Evolutionary conservation across 2,888 invertebrate genomes (phyloP).

Genomic region (Pollenia griseotomentosa): DNA sequence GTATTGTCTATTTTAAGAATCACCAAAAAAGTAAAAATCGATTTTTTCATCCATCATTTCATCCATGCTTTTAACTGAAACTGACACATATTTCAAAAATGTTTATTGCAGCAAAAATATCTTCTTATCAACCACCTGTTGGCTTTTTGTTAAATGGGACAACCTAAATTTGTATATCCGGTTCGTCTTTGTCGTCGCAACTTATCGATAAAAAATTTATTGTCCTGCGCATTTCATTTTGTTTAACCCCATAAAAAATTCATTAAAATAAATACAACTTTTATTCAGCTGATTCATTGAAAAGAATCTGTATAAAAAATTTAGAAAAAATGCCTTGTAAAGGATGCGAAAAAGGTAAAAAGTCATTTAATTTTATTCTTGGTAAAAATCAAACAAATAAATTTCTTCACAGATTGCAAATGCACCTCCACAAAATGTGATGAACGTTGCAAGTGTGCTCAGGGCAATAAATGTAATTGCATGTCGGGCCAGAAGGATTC

Average conservation of each 20-base stretch:
- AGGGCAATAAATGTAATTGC: constrained; percentile 76
- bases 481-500: constrained; percentile 73
- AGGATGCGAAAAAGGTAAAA: constrained; percentile 79
- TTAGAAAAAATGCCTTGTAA: constrained; percentile 78
- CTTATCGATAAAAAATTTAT: constrained; percentile 37
- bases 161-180: neutral
- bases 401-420: constrained; percentile 78
- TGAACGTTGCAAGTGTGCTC: constrained; percentile 80
- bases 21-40: no score
- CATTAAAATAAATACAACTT: constrained; percentile 33
- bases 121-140: no score
- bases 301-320: constrained; percentile 18
- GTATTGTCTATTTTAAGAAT: no score
- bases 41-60: no score
- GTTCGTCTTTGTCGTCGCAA: neutral
- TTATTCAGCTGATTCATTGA: constrained; percentile 42
- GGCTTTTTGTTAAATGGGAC: no score
- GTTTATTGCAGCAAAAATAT: no score
- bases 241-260: neutral
- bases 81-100: no score
- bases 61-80: no score
- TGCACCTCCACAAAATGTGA: constrained; percentile 81
- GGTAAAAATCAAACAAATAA: neutral
- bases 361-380: neutral
- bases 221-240: constrained; percentile 39